Evolutionary conservation across 2,113 vertebrate species (phyloP).

Genomic region (Odocoileus virginianus): DNA sequence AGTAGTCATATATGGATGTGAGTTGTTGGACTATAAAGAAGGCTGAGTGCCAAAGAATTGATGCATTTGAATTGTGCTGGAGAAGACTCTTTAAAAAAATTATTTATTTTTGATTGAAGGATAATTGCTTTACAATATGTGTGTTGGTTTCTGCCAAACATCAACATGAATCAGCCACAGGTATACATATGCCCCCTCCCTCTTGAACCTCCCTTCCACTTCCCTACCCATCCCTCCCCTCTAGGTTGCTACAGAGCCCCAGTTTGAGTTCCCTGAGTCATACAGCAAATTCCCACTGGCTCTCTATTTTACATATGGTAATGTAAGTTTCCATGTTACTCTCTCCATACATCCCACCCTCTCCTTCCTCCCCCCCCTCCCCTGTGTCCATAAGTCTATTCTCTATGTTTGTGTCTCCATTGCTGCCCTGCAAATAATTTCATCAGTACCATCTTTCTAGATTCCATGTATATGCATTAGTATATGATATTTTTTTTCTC

Average conservation of each 20-base stretch:
- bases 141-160: not conserved
- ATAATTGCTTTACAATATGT: not conserved
- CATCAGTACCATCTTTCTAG: not conserved
- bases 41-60: not conserved
- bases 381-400: not conserved
- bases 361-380: not conserved
- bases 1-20: not conserved
- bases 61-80: not conserved
- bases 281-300: not conserved
- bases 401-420: not conserved
- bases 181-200: not conserved
- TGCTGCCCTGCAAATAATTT: not conserved
- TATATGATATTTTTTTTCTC: not conserved
- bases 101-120: not conserved
- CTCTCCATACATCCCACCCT: not conserved
- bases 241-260: not conserved
- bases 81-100: not conserved
- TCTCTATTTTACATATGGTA: not conserved
- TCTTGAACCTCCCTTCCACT: not conserved
- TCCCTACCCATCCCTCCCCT: not conserved
- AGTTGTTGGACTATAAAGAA: not conserved
- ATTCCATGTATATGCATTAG: not conserved
- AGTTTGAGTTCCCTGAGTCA: not conserved
- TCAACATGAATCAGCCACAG: not conserved
- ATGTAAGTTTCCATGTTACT: not conserved